phyloP scores from a whole-genome alignment of 1,140 invertebrate species.

The Drosophila leontia region DNA sequence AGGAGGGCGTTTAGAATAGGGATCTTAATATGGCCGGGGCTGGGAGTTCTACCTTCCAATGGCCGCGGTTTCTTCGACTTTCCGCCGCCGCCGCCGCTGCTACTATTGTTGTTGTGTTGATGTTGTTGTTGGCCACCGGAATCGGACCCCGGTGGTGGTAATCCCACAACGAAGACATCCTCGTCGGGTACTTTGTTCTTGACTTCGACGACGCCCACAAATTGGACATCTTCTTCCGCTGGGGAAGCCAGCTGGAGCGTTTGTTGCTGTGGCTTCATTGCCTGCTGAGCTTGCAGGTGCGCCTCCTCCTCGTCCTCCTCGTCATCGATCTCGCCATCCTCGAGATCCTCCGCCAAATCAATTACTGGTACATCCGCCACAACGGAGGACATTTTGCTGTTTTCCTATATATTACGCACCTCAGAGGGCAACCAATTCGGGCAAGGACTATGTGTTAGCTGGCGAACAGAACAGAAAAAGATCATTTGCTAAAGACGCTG shows the following conservation, averaged over 20 bases:
- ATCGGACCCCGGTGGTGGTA: conserved; percentile 12
- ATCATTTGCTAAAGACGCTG: not conserved
- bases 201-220: conserved; percentile 48
- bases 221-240: conserved; percentile 57
- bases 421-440: not conserved
- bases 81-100: not conserved
- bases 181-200: conserved; percentile 49
- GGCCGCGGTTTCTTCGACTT: conserved; percentile 67
- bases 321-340: conserved; percentile 88
- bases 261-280: conserved; percentile 11
- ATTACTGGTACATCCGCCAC: conserved; percentile 47
- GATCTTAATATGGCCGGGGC: not conserved
- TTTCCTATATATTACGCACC: conserved; percentile 1
- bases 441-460: not conserved
- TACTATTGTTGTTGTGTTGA: not conserved
- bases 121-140: not conserved
- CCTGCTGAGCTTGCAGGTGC: not conserved
- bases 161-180: conserved; percentile 54
- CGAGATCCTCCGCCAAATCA: conserved; percentile 85
- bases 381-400: conserved; percentile 43
- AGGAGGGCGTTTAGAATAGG: not conserved
- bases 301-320: conserved; percentile 86
- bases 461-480: conserved; percentile 2
- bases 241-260: conserved; percentile 15
- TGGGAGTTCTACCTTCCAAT: conserved; percentile 59